phyloP scores from a whole-genome alignment of 2,888 invertebrate genomes.

The Phlogophora meticulosa region DNA sequence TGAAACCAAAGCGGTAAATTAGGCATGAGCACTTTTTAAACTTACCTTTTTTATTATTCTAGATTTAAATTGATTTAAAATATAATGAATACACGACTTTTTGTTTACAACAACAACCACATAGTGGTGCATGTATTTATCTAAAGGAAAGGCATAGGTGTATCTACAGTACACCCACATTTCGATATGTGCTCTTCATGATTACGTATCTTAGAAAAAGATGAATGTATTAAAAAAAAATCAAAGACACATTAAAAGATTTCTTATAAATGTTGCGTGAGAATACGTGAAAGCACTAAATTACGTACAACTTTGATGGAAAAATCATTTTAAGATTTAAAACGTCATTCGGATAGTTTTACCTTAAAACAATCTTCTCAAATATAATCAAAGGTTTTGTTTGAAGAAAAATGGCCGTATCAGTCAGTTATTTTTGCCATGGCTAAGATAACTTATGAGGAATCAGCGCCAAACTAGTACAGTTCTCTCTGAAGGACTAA shows the following conservation, averaged over 20 bases:
- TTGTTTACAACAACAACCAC: too few species aligned
- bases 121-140: too few species aligned
- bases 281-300: constrained; percentile 7
- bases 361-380: neutral
- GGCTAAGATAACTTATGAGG: neutral
- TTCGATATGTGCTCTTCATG: too few species aligned
- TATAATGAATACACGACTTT: too few species aligned
- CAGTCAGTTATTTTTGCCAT: constrained; percentile 6
- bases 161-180: too few species aligned
- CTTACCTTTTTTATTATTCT: neutral
- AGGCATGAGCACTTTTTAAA: neutral
- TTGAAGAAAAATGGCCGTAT: neutral
- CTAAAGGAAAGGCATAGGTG: too few species aligned
- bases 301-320: constrained; percentile 6
- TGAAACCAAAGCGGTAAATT: constrained; percentile 1
- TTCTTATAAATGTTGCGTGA: neutral
- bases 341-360: constrained; percentile 13
- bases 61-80: neutral
- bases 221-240: too few species aligned
- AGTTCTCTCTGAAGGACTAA: neutral
- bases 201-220: neutral
- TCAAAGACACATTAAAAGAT: neutral
- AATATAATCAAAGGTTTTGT: neutral
- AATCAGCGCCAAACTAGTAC: neutral
- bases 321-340: constrained; percentile 15